Evolutionary conservation across 2,888 invertebrate species (phyloP).

Genomic region (Neoaliturus tenellus): DNA sequence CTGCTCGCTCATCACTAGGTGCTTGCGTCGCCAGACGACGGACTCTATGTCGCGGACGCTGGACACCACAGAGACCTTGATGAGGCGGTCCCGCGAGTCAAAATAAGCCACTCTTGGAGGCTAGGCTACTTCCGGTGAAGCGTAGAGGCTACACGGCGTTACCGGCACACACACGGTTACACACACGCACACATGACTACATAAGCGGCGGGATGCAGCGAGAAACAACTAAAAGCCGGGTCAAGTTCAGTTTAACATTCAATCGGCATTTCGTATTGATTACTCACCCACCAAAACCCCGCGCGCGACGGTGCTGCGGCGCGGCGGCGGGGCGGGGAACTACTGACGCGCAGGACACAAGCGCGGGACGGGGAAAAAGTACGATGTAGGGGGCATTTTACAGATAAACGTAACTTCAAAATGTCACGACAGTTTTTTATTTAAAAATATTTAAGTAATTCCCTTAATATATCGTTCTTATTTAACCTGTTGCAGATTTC

Average conservation of each 20-base stretch:
- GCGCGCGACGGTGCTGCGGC: constrained; percentile 15
- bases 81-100: constrained; percentile 70
- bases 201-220: neutral
- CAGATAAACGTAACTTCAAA: no score
- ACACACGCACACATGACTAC: neutral
- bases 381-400: no score
- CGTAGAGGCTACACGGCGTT: neutral
- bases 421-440: no score
- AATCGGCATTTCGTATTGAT: constrained; percentile 53
- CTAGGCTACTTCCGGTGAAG: neutral
- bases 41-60: constrained; percentile 73
- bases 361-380: neutral
- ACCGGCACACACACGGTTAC: neutral
- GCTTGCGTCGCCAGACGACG: constrained; percentile 73
- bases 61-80: constrained; percentile 73
- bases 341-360: neutral
- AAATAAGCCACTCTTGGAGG: constrained; percentile 59
- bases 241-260: constrained; percentile 40
- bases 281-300: constrained; percentile 17
- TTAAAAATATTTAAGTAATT: no score
- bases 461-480: no score
- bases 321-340: neutral
- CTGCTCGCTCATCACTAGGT: constrained; percentile 89
- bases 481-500: no score
- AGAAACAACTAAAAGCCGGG: constrained; percentile 33